Evolutionary conservation across 2,888 invertebrate species (phyloP).

Genomic region (Branchinecta sandiegonensis): DNA sequence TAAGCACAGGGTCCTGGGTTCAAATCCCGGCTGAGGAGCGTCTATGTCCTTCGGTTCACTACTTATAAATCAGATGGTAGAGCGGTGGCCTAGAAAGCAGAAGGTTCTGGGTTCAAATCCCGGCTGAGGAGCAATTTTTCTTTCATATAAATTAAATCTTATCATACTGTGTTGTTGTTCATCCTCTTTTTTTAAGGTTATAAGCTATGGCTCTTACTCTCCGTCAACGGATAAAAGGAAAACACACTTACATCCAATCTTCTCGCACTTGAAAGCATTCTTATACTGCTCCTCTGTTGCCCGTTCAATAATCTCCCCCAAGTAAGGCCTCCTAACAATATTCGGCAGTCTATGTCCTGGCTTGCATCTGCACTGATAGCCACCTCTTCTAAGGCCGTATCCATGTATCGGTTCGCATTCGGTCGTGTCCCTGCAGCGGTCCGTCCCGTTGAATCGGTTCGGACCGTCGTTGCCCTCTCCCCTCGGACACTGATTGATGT

Average conservation of each 20-base stretch:
- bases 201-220: not conserved
- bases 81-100: no score
- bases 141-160: not conserved
- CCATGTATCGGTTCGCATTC: slow-evolving; percentile 94
- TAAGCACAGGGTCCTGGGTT: no score
- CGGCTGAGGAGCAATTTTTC: no score
- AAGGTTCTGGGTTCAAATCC: no score
- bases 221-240: not conserved
- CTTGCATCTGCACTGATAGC: slow-evolving; percentile 82
- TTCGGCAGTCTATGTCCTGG: slow-evolving; percentile 76
- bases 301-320: slow-evolving; percentile 84
- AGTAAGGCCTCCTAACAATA: slow-evolving; percentile 71
- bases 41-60: no score
- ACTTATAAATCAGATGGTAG: no score
- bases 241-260: slow-evolving; percentile 66
- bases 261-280: slow-evolving; percentile 67
- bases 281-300: slow-evolving; percentile 83
- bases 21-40: no score
- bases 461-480: slow-evolving; percentile 75
- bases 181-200: no score
- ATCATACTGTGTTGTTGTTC: not conserved
- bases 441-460: slow-evolving; percentile 75
- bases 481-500: slow-evolving; percentile 89
- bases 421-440: slow-evolving; percentile 76
- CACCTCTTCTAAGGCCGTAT: slow-evolving; percentile 88